Evolutionary conservation across 35 echinoderm and acorn worm genomes (phyloP), one percentile per base, ranked within the genome.

Genomic region (Heliocidaris tuberculata): DNA sequence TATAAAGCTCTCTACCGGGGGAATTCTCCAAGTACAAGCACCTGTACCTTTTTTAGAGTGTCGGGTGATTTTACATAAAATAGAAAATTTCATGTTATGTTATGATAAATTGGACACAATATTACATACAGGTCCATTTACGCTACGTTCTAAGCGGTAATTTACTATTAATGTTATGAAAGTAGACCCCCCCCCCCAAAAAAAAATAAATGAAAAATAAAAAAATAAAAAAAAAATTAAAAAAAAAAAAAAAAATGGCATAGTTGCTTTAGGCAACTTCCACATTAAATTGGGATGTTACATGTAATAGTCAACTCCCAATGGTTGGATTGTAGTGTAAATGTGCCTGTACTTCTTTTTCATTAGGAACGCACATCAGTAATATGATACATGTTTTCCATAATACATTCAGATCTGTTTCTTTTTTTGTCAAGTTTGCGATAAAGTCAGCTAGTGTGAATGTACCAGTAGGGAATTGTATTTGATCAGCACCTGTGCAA

Each of bases 1-100:
- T 78, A 78, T 78, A n/a, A 78, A 78, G 65, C 21, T 24, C 19
- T 27, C 65, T 78, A n/a, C 17, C 21, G 27, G 21, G 35, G 65
- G 65, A 78, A 78, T 78, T 78, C 65, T 78, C 65, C 65, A 78
- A 78, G 65, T 78, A n/a, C 65, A 78, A 78, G 65, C 65, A 78
- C 65, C 65, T 78, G 65, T 78, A 29, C 65, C 27, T n/a, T 56
- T 56, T 56, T 56, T 56, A 56, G 1, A 56, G 52, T 56, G 52
- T 56, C 10, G 7, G 21, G 17, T 21, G 65, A 19, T 7, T 78
- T 70, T 21, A 70, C 60, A 70, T n/a, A n/a, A n/a, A n/a, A n/a
- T n/a, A n/a, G n/a, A n/a, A n/a, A n/a, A n/a, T n/a, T n/a, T n/a
- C n/a, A n/a, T n/a, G n/a, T n/a, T n/a, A n/a, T n/a, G n/a, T n/a